Percentiles rank a stretch among this genome's conserved stretches.
These are phyloP conservation scores for Trissonchulus latispiculum DNA, from an alignment of 2,888 invertebrate species.

Conservation along the genomic window DNA sequence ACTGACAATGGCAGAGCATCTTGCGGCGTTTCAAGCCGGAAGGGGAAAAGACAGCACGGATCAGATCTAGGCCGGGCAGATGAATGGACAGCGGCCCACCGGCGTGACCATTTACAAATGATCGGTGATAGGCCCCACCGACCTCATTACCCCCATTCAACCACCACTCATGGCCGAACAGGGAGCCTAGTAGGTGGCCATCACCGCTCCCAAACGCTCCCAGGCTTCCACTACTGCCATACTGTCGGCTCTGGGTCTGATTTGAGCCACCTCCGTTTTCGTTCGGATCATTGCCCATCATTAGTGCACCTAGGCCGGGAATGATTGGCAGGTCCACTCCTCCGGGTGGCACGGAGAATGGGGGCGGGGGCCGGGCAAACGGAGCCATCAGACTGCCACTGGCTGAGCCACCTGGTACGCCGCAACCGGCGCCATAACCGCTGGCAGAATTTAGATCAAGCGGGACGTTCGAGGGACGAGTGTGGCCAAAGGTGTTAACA, in stretches of 20 bases:
- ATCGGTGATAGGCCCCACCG: neutral
- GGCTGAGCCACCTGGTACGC: no score
- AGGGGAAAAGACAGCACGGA: constrained; percentile 1
- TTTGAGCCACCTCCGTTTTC: constrained; percentile 30
- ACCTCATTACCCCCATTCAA: constrained; percentile 62
- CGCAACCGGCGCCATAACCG: no score
- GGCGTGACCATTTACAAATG: neutral
- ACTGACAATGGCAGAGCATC: constrained; percentile 99
- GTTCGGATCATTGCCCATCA: neutral
- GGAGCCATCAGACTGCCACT: constrained; percentile 30
- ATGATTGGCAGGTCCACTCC: no score
- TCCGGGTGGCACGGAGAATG: constrained; percentile 23
- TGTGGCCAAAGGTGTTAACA: constrained; percentile 83
- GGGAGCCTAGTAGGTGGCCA: neutral
- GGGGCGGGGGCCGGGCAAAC: constrained; percentile 33
- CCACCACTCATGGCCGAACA: constrained; percentile 81
- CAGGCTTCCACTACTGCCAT: constrained; percentile 58
- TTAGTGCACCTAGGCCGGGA: neutral
- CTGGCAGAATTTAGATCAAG: constrained; percentile 10
- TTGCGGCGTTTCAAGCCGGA: constrained; percentile 71
- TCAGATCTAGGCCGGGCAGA: neutral
- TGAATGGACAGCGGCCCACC: neutral
- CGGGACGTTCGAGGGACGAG: constrained; percentile 56
- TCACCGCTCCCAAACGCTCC: constrained; percentile 38
- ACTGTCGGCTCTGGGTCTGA: constrained; percentile 23